Base-by-base conservation (phyloP, 2,888 invertebrate genomes). In the Euzetes globulus region DNA sequence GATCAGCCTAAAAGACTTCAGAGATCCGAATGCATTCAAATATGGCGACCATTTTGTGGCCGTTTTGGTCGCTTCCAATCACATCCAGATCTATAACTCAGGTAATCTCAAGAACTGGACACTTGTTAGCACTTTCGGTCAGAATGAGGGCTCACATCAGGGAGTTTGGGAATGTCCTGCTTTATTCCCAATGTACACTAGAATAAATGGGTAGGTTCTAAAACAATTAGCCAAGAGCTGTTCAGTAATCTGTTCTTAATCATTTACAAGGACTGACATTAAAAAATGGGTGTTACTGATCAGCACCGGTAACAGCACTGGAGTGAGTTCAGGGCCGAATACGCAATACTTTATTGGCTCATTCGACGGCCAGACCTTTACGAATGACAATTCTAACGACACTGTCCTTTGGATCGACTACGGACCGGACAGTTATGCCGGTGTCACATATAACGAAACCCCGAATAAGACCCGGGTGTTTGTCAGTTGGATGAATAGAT, bases 391-490 rank as follows among this genome's bases (percentile, higher is more conserved):
- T 6, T 19, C 73, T 1, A n/a, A 41, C 2, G 41, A 75, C 5
- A 58, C n/a, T 25, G 37, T 70, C 29, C 58, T 29, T 5, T 75
- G 73, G 71, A 6, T 71, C 1, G 75, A 75, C 29, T 71, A 41
- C 27, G 75, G 75, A 25, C 70, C 75, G 13, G 73, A 75, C 17
- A 73, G 47, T 58, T 75, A 75, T 65, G 75, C 75, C 37, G 75
- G 68, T 6, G 71, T 74, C 9, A 15, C 70, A 13, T 63, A 33
- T 27, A 63, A 63, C 22, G 27, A 65, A 3, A 19, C 15, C 2
- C 58, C 60, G 17, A 37, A 74, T 33, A 50, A 47, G 4, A 27
- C 22, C 17, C 27, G 17, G 9, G 45, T 75, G 15, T 52, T 74
- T 22, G 37, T 74, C 9, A 25, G 25, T 25, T 71, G 73, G 75